phyloP scores from a whole-genome alignment of 2,888 invertebrate genomes.

The Eucera pruinosa region DNA sequence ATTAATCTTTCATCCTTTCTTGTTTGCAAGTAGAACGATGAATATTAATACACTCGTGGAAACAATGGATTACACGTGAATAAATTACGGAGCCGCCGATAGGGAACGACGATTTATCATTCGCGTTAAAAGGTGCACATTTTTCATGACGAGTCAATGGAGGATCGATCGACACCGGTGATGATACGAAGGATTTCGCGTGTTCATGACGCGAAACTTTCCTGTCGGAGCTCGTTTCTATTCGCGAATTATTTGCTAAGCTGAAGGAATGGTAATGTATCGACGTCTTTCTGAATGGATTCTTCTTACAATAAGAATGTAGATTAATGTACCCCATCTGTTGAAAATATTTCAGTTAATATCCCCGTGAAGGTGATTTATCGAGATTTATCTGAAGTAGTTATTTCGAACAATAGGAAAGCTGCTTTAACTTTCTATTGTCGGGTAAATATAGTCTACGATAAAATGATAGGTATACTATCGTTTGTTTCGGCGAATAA shows the following conservation, averaged over 20 bases:
- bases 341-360: too few species aligned
- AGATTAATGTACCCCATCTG: too few species aligned
- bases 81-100: constrained; percentile 35
- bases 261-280: too few species aligned
- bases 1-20: constrained; percentile 41
- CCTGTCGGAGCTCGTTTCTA: neutral
- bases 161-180: constrained; percentile 12
- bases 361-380: too few species aligned
- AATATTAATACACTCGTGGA: constrained; percentile 40
- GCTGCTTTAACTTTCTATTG: too few species aligned
- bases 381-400: too few species aligned
- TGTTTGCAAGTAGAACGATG: constrained; percentile 29
- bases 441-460: too few species aligned
- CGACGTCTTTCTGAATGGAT: too few species aligned
- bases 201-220: neutral
- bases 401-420: too few species aligned
- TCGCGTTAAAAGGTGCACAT: constrained; percentile 28
- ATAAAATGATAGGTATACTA: too few species aligned
- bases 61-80: constrained; percentile 45
- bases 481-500: too few species aligned
- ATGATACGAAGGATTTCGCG: constrained; percentile 2
- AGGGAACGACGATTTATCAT: constrained; percentile 17
- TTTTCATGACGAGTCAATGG: constrained; percentile 25
- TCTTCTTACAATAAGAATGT: too few species aligned
- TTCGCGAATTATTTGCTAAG: neutral